Evolutionary conservation across 1,140 invertebrate genomes (phyloP).

Genomic region (Anthonomus grandis): DNA sequence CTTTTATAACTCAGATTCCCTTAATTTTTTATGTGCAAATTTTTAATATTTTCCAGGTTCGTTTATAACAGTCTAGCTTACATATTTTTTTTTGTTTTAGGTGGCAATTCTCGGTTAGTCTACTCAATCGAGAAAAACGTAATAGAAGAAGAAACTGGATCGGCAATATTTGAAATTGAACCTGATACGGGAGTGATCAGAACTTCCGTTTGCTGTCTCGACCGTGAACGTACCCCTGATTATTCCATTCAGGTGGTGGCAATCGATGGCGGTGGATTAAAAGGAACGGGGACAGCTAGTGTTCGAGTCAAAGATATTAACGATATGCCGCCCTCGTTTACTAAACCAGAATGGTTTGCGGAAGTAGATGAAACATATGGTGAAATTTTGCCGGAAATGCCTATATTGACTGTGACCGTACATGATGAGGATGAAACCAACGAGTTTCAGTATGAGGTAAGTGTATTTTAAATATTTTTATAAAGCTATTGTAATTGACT

Average conservation of each 20-base stretch:
- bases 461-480: too few relatives aligned
- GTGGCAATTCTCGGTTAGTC: too few relatives aligned
- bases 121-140: slow-evolving; percentile 97
- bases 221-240: slow-evolving; percentile 89
- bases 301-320: slow-evolving; percentile 93
- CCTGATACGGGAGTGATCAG: slow-evolving; percentile 92
- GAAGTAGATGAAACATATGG: slow-evolving; percentile 95
- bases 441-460: slow-evolving; percentile 95
- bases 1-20: too few relatives aligned
- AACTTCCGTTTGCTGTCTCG: slow-evolving; percentile 89
- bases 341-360: slow-evolving; percentile 93
- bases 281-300: slow-evolving; percentile 89
- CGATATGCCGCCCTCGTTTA: slow-evolving; percentile 93
- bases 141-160: slow-evolving; percentile 90
- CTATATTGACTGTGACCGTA: slow-evolving; percentile 89
- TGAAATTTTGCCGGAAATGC: slow-evolving; percentile 86
- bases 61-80: too few relatives aligned
- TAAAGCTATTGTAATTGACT: too few relatives aligned
- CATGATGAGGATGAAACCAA: slow-evolving; percentile 95
- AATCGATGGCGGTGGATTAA: slow-evolving; percentile 87
- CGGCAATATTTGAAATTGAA: slow-evolving; percentile 93
- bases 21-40: too few relatives aligned
- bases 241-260: slow-evolving; percentile 96
- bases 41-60: too few relatives aligned
- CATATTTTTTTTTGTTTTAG: too few relatives aligned